Evolutionary conservation across 2,888 invertebrate species (phyloP), one percentile per base, ranked within the genome.

Genomic region (Gymnocheta viridis): DNA sequence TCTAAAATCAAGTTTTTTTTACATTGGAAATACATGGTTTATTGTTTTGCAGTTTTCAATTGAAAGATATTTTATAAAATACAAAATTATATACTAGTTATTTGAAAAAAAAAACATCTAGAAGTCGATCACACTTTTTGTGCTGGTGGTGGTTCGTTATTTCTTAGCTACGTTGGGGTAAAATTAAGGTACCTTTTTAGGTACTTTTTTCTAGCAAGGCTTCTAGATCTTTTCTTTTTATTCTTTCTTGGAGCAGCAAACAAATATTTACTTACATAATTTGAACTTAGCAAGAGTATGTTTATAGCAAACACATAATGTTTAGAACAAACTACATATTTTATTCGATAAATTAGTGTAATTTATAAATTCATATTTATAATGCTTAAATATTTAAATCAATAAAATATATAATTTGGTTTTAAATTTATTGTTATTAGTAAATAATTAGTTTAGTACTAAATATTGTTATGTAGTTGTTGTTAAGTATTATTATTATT

Each of bases 381-480:
- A n/a, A 62, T 41, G 62, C 9, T 51, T 35, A 41, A 2, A 17
- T 35, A 27, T 24, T 69, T 41, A 27, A 69, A 54, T 49, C 12
- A n/a, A 38, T 54, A 54, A 24, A 69, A 54, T 12, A 22, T 19
- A 4, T 49, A 32, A 17, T 17, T 6, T 41, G 38, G 1, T 27
- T 70, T 41, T 41, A 24, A n/a, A 17, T 69, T 47, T 17, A 22
- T 24, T 38, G 7, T 38, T 24, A 35, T 54, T 24, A 27, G 38
- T 38, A 35, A 56, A 69, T 54, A 54, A 38, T 54, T 7, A 41
- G 29, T 44, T 58, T 19, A 56, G 6, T 56, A 44, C 10, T 41
- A 70, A 56, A 70, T 56, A 44, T 70, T 54, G n/a, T 83, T 58
- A 64, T 62, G 41, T 60, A n/a, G n/a, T n/a, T n/a, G n/a, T n/a